Conservation (phyloP, 2,888 invertebrate genomes). For the Chloromyia formosa region DNA sequence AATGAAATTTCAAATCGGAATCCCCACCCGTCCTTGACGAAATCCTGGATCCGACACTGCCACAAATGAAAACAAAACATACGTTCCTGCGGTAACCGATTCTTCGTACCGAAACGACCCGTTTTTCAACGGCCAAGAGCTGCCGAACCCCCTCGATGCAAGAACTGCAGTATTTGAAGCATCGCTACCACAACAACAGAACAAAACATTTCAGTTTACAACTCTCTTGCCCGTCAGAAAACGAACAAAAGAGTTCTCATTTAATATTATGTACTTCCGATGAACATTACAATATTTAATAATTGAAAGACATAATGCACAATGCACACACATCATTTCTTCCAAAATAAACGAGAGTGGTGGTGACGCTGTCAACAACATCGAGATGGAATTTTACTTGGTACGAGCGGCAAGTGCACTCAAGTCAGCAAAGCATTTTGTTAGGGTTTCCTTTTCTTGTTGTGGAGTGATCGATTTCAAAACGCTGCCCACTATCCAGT, state of each 20-base stretch:
- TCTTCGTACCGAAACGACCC: too few relatives aligned
- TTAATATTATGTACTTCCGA: not conserved
- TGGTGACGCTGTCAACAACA: not conserved
- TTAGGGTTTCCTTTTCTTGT: slow-evolving; percentile 89
- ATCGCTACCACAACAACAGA: too few relatives aligned
- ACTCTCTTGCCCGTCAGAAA: not conserved
- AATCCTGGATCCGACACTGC: too few relatives aligned
- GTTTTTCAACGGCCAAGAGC: too few relatives aligned
- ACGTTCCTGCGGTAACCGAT: too few relatives aligned
- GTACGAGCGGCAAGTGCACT: slow-evolving; percentile 72
- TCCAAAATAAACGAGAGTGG: not conserved
- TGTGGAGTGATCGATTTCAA: slow-evolving; percentile 89
- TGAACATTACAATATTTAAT: slow-evolving; percentile 21
- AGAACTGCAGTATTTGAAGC: too few relatives aligned
- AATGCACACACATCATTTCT: not conserved
- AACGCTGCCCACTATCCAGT: slow-evolving; percentile 90
- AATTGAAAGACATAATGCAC: slow-evolving; percentile 26
- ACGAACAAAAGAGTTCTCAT: not conserved
- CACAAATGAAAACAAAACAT: too few relatives aligned
- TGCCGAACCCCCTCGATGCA: too few relatives aligned
- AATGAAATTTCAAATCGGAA: too few relatives aligned
- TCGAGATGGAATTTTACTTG: slow-evolving; percentile 54
- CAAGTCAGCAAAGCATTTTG: slow-evolving; percentile 89
- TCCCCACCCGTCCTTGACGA: too few relatives aligned
- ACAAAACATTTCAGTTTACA: not conserved